These are phyloP conservation scores for Peromyscus leucopus DNA, from an alignment of 2,113 vertebrate genomes.

Conservation along the genomic window DNA sequence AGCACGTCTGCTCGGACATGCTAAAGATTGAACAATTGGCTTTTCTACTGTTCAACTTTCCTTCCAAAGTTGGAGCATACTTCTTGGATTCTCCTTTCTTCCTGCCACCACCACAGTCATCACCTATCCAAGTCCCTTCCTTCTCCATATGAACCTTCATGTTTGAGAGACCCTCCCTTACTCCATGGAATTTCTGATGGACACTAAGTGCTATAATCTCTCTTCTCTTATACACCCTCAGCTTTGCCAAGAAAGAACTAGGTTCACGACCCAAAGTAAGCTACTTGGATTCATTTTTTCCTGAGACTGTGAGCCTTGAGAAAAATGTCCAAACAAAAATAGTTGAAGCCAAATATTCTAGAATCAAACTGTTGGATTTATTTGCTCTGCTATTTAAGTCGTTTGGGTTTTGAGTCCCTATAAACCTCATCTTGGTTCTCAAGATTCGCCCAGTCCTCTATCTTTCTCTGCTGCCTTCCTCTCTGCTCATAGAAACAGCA, in stretches of 20 bases:
- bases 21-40: rapidly evolving
- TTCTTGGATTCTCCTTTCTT: not conserved
- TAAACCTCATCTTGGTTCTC: not conserved
- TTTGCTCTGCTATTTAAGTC: not conserved
- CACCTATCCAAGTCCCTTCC: not conserved
- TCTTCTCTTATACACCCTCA: not conserved
- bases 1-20: too few relatives aligned
- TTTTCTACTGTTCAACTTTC: not conserved
- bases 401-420: not conserved
- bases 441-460: not conserved
- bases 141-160: not conserved
- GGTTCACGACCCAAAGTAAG: not conserved
- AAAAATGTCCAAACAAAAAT: constrained; percentile 59
- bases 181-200: not conserved
- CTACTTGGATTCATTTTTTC: not conserved
- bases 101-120: not conserved
- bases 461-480: not conserved
- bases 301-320: constrained; percentile 26
- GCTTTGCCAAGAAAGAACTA: not conserved
- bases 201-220: not conserved
- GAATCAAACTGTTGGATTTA: not conserved
- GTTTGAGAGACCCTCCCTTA: not conserved
- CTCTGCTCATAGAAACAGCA: constrained; percentile 6
- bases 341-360: constrained; percentile 42
- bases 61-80: too few relatives aligned